Base-by-base conservation (phyloP, 2,888 invertebrate genomes). In the Carabus problematicus region DNA sequence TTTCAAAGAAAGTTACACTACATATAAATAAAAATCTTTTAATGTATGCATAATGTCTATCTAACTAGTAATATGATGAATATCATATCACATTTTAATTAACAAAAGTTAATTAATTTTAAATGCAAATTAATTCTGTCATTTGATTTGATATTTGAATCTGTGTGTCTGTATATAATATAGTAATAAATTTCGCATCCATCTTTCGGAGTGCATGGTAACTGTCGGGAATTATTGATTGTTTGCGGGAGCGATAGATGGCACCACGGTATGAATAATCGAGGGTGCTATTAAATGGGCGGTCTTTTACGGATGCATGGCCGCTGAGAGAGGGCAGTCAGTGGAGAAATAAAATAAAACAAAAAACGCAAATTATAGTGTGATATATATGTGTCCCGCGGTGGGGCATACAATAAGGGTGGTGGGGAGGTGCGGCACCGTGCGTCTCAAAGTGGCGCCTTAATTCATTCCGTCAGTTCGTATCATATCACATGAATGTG, bases 251-350 rank as follows among this genome's bases (percentile, higher is more conserved):
- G 41, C 54, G 54, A 78, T 77, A 79, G 77, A 78, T 72, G 76
- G 74, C 73, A 68, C 63, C 72, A 73, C 72, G 55, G 52, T 75
- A 58, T 49, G 70, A 71, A 78, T 79, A 80, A 80, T 80, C 79
- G 79, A 79, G 80, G 81, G 81, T 80, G 82, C 81, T 80, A 82
- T 82, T 82, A 82, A 80, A 81, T 82, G 82, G 82, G 82, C 82
- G 82, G 82, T 79, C 80, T 80, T 67, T 80, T 80, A 80, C 79
- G 80, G 79, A 81, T 81, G 79, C 82, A 82, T 82, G 82, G 82
- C 82, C 82, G 82, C 81, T 81, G 80, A 80, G 80, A 71, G 79
- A 80, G 80, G 80, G 80, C 79, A 79, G 75, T 78, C 77, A 78
- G 70, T 47, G 71, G 62, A 71, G 77, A 79, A 80, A 79, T 79